Conservation (phyloP, 2,113 vertebrate genomes). For the Laticauda colubrina region DNA sequence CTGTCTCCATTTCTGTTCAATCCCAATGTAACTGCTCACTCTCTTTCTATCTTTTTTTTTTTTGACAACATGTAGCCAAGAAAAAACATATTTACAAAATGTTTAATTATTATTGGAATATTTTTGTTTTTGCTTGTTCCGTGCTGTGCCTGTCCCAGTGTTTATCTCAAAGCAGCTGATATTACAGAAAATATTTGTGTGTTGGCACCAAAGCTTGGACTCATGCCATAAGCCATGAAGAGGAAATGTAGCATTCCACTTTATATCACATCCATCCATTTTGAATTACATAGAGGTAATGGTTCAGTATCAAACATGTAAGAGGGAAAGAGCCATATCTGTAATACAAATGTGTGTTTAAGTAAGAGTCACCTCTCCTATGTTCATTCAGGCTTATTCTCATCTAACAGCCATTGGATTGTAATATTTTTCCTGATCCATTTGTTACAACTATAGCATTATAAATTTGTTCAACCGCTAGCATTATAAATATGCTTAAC, state of each 20-base stretch:
- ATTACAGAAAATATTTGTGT: slow-evolving; percentile 6
- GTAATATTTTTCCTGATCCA: neutral
- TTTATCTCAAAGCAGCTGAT: neutral
- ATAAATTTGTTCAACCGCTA: neutral
- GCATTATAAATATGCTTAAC: neutral
- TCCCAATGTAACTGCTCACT: neutral
- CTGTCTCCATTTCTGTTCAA: slow-evolving; percentile 15
- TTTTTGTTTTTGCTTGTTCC: slow-evolving; percentile 19
- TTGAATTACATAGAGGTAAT: neutral
- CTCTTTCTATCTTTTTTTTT: neutral
- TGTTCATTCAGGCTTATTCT: neutral
- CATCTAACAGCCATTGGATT: neutral
- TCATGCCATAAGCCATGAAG: neutral
- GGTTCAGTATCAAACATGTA: neutral
- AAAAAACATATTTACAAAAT: slow-evolving; percentile 22
- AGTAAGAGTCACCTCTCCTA: neutral
- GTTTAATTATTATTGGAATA: neutral
- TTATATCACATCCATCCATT: neutral
- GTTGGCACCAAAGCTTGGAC: neutral
- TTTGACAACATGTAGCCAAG: neutral
- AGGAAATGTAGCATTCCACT: neutral
- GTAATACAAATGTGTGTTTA: neutral
- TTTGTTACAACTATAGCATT: neutral
- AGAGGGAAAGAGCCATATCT: neutral
- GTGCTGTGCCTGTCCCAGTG: neutral